These are phyloP conservation scores for Phalacrocorax brasilianus DNA, from an alignment of 2,113 vertebrate species.

Conservation along the genomic window DNA sequence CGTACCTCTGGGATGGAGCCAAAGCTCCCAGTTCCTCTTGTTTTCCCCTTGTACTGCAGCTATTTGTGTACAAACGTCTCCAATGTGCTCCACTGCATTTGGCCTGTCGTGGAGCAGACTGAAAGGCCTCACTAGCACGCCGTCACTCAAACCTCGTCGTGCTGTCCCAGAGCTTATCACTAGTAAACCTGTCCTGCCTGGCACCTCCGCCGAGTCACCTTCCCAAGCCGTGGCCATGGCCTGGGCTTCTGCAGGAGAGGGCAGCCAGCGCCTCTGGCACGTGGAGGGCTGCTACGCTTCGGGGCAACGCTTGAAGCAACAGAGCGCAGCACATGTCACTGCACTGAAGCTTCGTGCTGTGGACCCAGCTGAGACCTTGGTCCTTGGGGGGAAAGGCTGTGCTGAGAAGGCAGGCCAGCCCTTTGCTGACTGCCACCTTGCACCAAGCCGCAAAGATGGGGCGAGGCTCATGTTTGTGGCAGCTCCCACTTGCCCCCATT, in stretches of 20 bases:
- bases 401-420: not conserved
- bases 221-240: not conserved
- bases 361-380: not conserved
- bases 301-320: not conserved
- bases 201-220: not conserved
- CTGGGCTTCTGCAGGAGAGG: not conserved
- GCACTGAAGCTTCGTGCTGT: not conserved
- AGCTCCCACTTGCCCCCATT: accelerated
- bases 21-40: not conserved
- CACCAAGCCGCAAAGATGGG: not conserved
- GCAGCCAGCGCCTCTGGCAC: not conserved
- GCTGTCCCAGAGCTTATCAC: not conserved
- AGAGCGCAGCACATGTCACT: not conserved
- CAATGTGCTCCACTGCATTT: not conserved
- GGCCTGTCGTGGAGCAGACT: no score
- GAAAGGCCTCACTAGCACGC: not conserved
- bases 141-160: not conserved
- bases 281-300: not conserved
- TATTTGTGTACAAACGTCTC: not conserved
- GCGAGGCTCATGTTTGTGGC: accelerated
- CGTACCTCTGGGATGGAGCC: not conserved
- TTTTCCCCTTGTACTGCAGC: not conserved
- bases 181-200: not conserved
- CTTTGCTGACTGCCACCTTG: not conserved
- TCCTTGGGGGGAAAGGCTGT: not conserved